Evolutionary conservation across 1,140 invertebrate genomes (phyloP).

Genomic region (Heliconius hermathena): DNA sequence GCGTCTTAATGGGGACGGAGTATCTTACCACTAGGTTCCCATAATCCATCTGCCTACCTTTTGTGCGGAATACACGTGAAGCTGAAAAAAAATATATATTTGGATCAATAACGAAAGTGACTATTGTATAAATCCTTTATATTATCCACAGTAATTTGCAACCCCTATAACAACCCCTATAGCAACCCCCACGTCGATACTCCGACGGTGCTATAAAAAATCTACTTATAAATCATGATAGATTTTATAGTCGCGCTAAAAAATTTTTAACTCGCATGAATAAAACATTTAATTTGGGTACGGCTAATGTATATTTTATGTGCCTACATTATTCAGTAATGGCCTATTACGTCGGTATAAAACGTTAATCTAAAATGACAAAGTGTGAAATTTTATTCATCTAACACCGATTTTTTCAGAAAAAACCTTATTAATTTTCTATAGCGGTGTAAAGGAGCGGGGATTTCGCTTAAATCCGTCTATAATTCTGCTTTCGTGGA

Average conservation of each 20-base stretch:
- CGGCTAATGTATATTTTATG: slow-evolving; percentile 46
- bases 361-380: slow-evolving; percentile 38
- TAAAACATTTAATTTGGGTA: slow-evolving; percentile 62
- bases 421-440: slow-evolving; percentile 7
- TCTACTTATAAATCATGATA: slow-evolving; percentile 48
- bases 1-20: too few species aligned
- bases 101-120: too few species aligned
- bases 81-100: too few species aligned
- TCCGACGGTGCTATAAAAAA: slow-evolving; percentile 33
- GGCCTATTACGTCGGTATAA: slow-evolving; percentile 31
- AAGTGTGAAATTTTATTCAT: slow-evolving; percentile 33
- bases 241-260: slow-evolving; percentile 52
- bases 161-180: background rate
- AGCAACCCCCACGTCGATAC: background rate
- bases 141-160: background rate
- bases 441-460: slow-evolving; percentile 8
- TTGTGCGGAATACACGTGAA: too few species aligned
- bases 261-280: slow-evolving; percentile 58
- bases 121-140: background rate
- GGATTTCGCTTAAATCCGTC: slow-evolving; percentile 2
- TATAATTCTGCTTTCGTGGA: slow-evolving; percentile 1
- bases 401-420: slow-evolving; percentile 6
- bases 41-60: too few species aligned
- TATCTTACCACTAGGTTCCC: too few species aligned
- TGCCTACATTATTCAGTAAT: slow-evolving; percentile 36